Evolutionary conservation across 2,797 vertebrate genomes (phyloP).

Genomic region (Natrix natrix): DNA sequence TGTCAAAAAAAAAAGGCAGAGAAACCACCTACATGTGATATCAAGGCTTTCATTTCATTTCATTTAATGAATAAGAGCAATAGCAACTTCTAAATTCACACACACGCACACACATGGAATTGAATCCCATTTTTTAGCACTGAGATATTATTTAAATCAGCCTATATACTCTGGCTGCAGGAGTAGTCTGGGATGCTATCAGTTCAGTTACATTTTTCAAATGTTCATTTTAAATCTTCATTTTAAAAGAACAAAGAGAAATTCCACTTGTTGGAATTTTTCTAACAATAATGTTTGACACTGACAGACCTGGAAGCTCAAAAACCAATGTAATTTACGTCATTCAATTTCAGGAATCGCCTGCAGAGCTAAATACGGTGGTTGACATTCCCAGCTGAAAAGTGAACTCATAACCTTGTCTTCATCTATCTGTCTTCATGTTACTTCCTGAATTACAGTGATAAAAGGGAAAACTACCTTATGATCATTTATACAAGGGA

Average conservation of each 20-base stretch:
- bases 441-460: constrained; percentile 53
- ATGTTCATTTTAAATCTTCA: not conserved
- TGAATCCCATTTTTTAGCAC: not conserved
- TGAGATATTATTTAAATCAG: not conserved
- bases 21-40: not conserved
- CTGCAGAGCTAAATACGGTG: constrained; percentile 40
- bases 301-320: constrained; percentile 64
- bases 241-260: not conserved
- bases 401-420: constrained; percentile 71
- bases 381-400: constrained; percentile 68
- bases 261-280: not conserved
- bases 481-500: constrained; percentile 27
- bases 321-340: constrained; percentile 37
- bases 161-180: not conserved
- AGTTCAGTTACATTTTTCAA: not conserved
- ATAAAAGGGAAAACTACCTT: constrained; percentile 41
- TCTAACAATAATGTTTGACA: not conserved
- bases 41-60: not conserved
- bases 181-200: not conserved
- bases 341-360: constrained; percentile 53
- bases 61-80: not conserved
- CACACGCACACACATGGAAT: not conserved
- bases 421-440: constrained; percentile 49
- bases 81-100: not conserved
- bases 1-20: not conserved